Evolutionary conservation across 2,888 invertebrate genomes (phyloP).

Genomic region (Coleophora flavipennella): DNA sequence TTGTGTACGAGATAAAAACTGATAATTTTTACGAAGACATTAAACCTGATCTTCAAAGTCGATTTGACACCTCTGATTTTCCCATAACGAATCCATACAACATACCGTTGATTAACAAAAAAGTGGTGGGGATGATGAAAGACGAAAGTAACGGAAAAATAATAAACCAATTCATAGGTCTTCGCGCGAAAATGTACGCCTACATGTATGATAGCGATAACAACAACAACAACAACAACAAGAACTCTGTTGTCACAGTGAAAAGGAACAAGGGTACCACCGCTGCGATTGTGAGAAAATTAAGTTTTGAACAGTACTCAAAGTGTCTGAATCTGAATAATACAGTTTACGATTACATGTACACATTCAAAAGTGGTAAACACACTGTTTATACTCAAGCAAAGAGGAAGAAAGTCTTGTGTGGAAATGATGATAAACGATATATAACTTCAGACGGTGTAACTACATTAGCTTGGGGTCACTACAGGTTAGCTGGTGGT

Average conservation of each 20-base stretch:
- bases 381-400: not conserved
- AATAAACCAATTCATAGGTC: constrained; percentile 12
- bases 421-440: no score
- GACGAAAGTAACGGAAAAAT: constrained; percentile 15
- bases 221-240: not conserved
- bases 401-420: not conserved
- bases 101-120: constrained; percentile 11
- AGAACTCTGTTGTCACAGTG: no score
- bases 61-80: constrained; percentile 4
- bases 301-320: no score
- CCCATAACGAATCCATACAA: not conserved
- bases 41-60: not conserved
- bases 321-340: no score
- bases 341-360: not conserved
- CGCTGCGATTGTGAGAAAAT: no score
- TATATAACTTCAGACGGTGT: no score
- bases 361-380: not conserved
- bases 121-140: constrained; percentile 14
- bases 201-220: not conserved
- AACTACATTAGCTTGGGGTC: no score
- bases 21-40: constrained; percentile 8
- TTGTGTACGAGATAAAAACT: constrained; percentile 9
- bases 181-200: constrained; percentile 8
- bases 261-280: no score
- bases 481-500: no score